Evolutionary conservation across 2,113 vertebrate species (phyloP).

Genomic region (Alligator sinensis): DNA sequence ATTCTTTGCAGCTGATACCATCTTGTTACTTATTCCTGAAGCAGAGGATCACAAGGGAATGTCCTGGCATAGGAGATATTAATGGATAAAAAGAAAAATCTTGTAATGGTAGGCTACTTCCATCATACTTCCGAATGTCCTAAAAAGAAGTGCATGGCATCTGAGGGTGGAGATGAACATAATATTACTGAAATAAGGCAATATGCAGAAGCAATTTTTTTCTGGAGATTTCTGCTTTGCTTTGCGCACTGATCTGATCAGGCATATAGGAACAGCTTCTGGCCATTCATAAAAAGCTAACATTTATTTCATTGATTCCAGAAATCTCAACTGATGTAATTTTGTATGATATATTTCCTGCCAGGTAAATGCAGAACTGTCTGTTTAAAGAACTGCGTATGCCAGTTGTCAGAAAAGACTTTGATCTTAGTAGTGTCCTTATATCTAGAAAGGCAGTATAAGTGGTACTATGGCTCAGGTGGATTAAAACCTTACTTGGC

Average conservation of each 20-base stretch:
- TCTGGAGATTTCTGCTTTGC: background rate
- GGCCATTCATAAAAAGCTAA: background rate
- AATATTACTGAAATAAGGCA: background rate
- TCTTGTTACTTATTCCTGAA: background rate
- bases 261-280: background rate
- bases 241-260: background rate
- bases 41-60: background rate
- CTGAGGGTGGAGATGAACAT: background rate
- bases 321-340: background rate
- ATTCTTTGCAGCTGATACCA: background rate
- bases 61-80: background rate
- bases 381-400: background rate
- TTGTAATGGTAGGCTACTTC: background rate
- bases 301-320: background rate
- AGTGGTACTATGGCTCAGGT: background rate
- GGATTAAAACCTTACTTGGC: background rate
- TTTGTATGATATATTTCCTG: background rate
- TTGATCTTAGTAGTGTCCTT: background rate
- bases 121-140: background rate
- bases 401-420: background rate
- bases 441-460: background rate
- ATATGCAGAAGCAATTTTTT: background rate
- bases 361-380: background rate
- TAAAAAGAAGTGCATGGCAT: background rate
- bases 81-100: background rate